Evolutionary conservation across 2,888 invertebrate species (phyloP), one percentile per base, ranked within the genome.

Genomic region (Glomeris marginata): DNA sequence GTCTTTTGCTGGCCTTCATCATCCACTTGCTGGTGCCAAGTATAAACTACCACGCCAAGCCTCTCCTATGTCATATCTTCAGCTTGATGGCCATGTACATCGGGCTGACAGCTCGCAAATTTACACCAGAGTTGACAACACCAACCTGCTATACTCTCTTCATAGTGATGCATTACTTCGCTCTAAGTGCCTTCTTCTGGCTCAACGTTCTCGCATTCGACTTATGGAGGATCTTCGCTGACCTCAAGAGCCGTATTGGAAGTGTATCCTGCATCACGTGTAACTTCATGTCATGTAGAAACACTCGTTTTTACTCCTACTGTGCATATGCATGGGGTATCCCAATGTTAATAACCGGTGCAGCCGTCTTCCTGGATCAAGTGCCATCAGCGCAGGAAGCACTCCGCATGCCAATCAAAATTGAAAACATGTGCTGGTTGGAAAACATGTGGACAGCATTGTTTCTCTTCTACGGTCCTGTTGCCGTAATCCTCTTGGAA

Each of bases 171-270:
- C 86, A 87, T 65, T 87, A 87, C 74, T 78, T 84, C 69, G 86
- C 86, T 69, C 73, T 88, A 67, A 80, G 87, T 34, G 85, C 88
- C 53, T 88, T 88, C 75, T 87, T 87, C 69, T 88, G 88, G 88
- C 77, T 88, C 45, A 88, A 87, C 70, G 86, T 86, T 55, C 87
- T 88, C 87, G 87, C 88, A 69, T 87, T 88, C 73, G 88, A 88
- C 72, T 85, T 88, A 66, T 88, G 87, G 85, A 54, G 49, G 8
- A 42, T 45, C 11, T 52, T 54, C 13, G 49, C 49, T 1, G 46
- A 45, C 15, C 37, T 52, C n/a, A 42, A 46, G 18, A 37, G 16
- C 10, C 2, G 18, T 3, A 38, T 38, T 15, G 38, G 38, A 3
- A 18, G 18, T 18, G 38, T 38, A 8, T 5, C 28, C 28, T 28